Base-by-base conservation (phyloP, 2,888 invertebrate species). In the Arenicola marina region DNA sequence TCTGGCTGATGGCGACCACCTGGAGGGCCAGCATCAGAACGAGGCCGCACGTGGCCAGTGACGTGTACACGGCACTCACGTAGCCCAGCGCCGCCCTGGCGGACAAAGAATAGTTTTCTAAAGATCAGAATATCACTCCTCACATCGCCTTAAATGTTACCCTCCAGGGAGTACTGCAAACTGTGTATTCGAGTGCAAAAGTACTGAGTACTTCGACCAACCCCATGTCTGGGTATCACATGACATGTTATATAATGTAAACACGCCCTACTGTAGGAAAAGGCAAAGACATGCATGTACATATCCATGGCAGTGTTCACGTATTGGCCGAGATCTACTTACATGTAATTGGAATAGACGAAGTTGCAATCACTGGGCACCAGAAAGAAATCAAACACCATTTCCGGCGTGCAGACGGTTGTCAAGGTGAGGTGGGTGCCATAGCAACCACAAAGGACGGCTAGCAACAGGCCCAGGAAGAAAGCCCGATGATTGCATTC, bases 351-450 rank as follows among this genome's bases (percentile, higher is more conserved):
- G 80, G 88, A 88, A 81, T 92, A 94, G 0, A 92, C 91, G 83
- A 91, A 91, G 67, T 89, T 89, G 83, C 94, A 94, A 80, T 93
- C 91, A 77, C 91, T 90, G 1, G 93, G 93, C 72, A 93, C 79
- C 38, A 93, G 86, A 70, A 94, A 85, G 56, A 87, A 86, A 56
- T 87, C 88, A 74, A 88, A 87, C 45, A 90, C 83, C 74, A 88
- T 86, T 75, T 89, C 89, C 0, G 93, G 92, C 82, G 92, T 92
- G 77, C 94, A 93, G 0, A 94, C 88, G n/a, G 92, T 90, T 0
- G 93, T 93, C 71, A 94, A 84, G 1, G 92, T 90, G 56, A 95
- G 85, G 83, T 93, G 91, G 2, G 90, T 88, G 51, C 92, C 92
- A 80, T 91, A 89, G 46, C 75, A 68, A 61, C 83, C 81, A 58